phyloP scores from a whole-genome alignment of 2,113 vertebrate species.

The Leptobrachium leishanense region DNA sequence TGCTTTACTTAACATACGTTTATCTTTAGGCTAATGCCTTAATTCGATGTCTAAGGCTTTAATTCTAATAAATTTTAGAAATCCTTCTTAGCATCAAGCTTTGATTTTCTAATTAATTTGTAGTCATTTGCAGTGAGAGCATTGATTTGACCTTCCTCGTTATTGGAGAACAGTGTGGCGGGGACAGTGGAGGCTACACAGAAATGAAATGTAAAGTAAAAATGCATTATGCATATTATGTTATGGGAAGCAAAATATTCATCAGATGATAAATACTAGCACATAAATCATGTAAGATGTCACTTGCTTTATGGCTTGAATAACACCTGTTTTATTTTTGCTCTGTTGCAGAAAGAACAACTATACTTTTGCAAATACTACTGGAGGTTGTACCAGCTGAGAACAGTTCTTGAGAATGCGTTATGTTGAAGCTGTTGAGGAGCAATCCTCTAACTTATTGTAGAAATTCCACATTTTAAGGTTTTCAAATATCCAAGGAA shows the following conservation, averaged over 20 bases:
- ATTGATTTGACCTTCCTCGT: conserved; percentile 46
- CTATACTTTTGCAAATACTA: conserved; percentile 81
- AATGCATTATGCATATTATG: conserved; percentile 47
- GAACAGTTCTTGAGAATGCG: conserved; percentile 8
- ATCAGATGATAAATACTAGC: conserved; percentile 41
- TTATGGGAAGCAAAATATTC: conserved; percentile 17
- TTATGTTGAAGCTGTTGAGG: background rate
- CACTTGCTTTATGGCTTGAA: conserved; percentile 20
- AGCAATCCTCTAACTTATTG: background rate
- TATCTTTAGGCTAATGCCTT: conserved; percentile 40
- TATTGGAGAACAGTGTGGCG: conserved; percentile 31
- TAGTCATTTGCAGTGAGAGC: conserved; percentile 32
- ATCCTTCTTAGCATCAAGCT: conserved; percentile 36
- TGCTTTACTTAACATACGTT: conserved; percentile 6
- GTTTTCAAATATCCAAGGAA: background rate
- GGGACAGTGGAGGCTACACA: conserved; percentile 19
- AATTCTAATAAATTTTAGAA: conserved; percentile 27
- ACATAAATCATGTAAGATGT: conserved; percentile 5
- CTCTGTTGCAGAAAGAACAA: conserved; percentile 73
- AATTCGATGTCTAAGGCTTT: conserved; percentile 27
- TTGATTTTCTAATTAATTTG: conserved; percentile 38
- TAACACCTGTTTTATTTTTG: conserved; percentile 49
- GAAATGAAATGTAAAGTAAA: conserved; percentile 39
- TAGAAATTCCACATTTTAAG: background rate
- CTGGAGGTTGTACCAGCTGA: conserved; percentile 86